phyloP scores from a whole-genome alignment of 2,888 invertebrate species.

The Chloromyia formosa region DNA sequence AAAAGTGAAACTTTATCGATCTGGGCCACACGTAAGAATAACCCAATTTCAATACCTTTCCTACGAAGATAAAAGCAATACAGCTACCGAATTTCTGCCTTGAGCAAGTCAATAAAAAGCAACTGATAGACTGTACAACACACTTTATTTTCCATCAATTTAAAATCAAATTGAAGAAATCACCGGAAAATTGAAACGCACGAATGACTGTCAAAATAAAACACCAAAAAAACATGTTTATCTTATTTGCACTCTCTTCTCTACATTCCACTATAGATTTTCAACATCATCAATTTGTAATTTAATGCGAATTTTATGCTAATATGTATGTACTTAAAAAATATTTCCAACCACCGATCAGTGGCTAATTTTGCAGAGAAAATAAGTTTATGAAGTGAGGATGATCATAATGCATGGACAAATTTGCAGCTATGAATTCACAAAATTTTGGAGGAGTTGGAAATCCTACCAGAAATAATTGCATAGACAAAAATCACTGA shows the following conservation, averaged over 20 bases:
- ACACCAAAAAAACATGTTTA: too few species aligned
- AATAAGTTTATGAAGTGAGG: too few species aligned
- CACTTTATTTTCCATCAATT: conserved; percentile 10
- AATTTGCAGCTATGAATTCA: too few species aligned
- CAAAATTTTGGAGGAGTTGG: too few species aligned
- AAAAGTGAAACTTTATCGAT: conserved; percentile 31
- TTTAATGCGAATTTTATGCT: conserved; percentile 2
- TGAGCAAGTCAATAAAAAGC: not conserved
- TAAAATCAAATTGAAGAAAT: not conserved
- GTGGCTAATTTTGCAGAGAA: too few species aligned
- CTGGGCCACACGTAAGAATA: not conserved
- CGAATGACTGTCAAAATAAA: too few species aligned
- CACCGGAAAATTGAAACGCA: too few species aligned
- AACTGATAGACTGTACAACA: not conserved
- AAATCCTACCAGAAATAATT: too few species aligned
- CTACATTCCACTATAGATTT: conserved; percentile 11
- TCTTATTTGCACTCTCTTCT: too few species aligned
- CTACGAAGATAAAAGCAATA: not conserved
- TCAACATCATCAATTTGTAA: conserved; percentile 21
- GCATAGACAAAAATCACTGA: too few species aligned
- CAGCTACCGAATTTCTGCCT: not conserved
- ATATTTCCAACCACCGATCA: too few species aligned
- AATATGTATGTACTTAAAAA: not conserved
- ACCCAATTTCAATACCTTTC: conserved; percentile 6
- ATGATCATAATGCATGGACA: too few species aligned